These are phyloP conservation scores for Telmatochromis brachygnathus DNA, from an alignment of 2,113 vertebrate species.

Conservation along the genomic window DNA sequence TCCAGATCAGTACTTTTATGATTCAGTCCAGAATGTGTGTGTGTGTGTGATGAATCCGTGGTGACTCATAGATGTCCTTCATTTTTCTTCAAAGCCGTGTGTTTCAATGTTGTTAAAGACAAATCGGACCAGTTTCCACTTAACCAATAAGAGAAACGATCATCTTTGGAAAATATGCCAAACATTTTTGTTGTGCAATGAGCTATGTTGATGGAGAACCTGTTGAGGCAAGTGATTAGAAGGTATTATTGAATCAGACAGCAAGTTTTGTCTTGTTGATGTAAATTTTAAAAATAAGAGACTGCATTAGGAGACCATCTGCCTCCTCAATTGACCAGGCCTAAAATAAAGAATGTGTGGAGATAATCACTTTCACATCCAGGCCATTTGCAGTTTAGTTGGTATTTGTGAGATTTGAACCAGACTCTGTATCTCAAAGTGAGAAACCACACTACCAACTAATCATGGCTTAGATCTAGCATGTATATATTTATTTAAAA, in stretches of 20 bases:
- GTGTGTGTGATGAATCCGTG: background rate
- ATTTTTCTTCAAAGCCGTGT: background rate
- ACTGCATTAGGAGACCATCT: background rate
- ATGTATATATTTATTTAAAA: background rate
- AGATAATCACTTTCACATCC: background rate
- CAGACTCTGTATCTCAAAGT: background rate
- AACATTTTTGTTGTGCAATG: background rate
- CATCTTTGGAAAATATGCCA: background rate
- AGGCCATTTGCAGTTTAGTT: background rate
- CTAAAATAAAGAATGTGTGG: background rate
- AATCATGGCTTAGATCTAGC: background rate
- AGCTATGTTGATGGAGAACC: background rate
- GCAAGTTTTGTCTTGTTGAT: constrained; percentile 4
- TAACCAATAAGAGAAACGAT: background rate
- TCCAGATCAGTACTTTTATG: background rate
- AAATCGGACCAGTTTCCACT: constrained; percentile 6
- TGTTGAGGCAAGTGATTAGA: constrained; percentile 3
- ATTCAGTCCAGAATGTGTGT: background rate
- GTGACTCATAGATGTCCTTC: constrained; percentile 47
- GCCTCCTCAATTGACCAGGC: background rate
- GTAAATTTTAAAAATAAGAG: background rate
- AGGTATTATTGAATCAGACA: background rate
- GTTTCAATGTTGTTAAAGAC: background rate
- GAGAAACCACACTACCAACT: background rate
- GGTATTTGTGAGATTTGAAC: background rate